Percentiles rank a stretch among this genome's conserved stretches.
These are phyloP conservation scores for Gambelia wislizenii DNA, from an alignment of 2,797 vertebrate species.

Conservation along the genomic window DNA sequence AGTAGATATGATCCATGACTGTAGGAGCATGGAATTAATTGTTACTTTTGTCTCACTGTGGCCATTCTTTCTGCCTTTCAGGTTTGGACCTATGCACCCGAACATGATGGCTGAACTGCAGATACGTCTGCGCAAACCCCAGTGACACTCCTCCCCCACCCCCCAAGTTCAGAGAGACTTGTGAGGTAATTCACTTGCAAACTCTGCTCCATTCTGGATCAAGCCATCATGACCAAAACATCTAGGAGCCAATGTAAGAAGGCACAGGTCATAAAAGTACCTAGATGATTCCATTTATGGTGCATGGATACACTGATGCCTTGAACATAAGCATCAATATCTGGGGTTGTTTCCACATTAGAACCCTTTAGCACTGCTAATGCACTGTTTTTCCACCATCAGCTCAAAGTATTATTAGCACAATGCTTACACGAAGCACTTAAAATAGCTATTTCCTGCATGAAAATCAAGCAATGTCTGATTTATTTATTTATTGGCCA, in stretches of 20 bases:
- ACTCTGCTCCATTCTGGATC: neutral
- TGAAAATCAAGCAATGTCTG: neutral
- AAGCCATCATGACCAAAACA: neutral
- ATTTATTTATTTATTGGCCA: neutral
- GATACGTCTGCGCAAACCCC: slow-evolving; percentile 27
- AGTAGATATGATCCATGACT: neutral
- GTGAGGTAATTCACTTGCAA: neutral
- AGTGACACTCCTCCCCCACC: neutral
- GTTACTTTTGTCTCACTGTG: neutral
- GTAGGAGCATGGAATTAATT: no score
- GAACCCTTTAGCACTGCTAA: neutral
- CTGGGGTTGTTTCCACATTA: neutral
- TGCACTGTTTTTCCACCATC: neutral
- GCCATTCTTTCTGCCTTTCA: slow-evolving; percentile 14
- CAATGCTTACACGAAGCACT: neutral
- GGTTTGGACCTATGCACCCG: slow-evolving; percentile 37
- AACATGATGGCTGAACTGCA: slow-evolving; percentile 44
- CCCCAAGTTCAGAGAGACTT: neutral
- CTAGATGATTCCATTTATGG: neutral
- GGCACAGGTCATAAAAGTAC: neutral
- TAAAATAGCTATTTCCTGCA: neutral
- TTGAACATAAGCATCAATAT: neutral
- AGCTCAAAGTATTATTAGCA: neutral
- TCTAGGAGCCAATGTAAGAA: neutral
- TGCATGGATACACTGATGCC: no score